Base-by-base conservation (phyloP, 2,113 vertebrate species). In the Vombatus ursinus region DNA sequence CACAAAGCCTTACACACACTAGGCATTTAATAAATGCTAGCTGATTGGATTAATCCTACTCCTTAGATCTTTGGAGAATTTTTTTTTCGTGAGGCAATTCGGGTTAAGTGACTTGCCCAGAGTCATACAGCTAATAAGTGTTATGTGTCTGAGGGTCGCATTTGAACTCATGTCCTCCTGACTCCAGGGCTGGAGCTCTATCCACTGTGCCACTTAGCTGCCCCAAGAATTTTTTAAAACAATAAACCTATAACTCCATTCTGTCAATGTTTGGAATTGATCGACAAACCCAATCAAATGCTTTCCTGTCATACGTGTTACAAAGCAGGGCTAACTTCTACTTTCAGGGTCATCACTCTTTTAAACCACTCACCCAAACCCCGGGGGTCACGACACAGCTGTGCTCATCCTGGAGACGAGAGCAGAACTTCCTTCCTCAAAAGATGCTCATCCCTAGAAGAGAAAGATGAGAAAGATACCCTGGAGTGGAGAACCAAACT, bases 381-480 rank as follows among this genome's bases (percentile, higher is more conserved):
- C 98, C 98, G 96, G 98, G 98, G 97, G 98, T 99, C 99, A 99
- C 98, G 98, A 99, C 94, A 99, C 97, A 0, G 98, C 98, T 96
- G 98, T 98, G 96, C 97, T 99, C 99, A 99, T 99, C 49, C 48
- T 98, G 98, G 96, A 98, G 93, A 97, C 90, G 95, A 96, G 96
- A 96, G 97, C 97, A 50, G 47, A 98, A 98, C 93, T 50, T 93
- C 97, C 98, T 1, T 94, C 96, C 97, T 98, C 97, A 98, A 97
- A 98, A 97, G 94, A 95, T 96, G 96, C 92, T 84, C 96, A 97
- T 97, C 98, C 98, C 98, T 99, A 95, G 91, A 98, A 92, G 84
- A 89, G 37, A 96, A 91, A 91, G 37, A 89, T 44, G 51, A n/a
- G n/a, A n/a, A n/a, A n/a, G n/a, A n/a, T n/a, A n/a, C 95, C 95